Conservation (phyloP, 2,113 vertebrate genomes). For the Desmodus rotundus region DNA sequence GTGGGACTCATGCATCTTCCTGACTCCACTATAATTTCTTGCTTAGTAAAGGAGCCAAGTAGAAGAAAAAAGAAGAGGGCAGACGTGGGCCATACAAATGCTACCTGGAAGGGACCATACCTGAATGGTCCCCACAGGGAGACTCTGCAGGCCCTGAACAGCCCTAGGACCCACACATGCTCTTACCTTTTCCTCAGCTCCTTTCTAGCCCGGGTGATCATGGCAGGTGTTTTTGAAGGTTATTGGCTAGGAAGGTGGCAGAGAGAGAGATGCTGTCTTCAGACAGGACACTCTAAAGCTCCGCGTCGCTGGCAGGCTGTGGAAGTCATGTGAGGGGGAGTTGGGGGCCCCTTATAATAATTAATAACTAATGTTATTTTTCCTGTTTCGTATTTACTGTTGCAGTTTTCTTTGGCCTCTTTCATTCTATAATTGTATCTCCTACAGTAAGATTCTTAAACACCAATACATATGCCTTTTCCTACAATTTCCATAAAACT, state of each 20-base stretch:
- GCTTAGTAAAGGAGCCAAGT: background rate
- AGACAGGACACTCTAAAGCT: too few species aligned
- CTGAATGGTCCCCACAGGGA: background rate
- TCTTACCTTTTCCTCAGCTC: background rate
- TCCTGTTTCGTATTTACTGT: background rate
- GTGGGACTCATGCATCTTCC: background rate
- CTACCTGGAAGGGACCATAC: background rate
- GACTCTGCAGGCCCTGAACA: background rate
- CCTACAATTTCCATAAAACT: background rate
- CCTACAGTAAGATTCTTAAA: background rate
- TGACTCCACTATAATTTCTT: background rate
- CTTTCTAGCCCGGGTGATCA: background rate
- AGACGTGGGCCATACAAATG: background rate
- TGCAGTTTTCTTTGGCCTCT: background rate
- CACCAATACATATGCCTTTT: background rate
- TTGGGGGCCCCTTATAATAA: background rate
- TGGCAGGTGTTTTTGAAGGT: background rate
- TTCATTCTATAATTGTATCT: background rate
- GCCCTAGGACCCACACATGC: too few species aligned
- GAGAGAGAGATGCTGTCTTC: background rate
- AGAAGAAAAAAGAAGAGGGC: background rate
- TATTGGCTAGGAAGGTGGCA: background rate
- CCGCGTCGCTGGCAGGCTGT: background rate
- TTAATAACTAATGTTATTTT: background rate
- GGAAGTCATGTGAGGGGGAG: background rate